Base-by-base conservation (phyloP, 2,113 vertebrate genomes). In the Tupaia tana region DNA sequence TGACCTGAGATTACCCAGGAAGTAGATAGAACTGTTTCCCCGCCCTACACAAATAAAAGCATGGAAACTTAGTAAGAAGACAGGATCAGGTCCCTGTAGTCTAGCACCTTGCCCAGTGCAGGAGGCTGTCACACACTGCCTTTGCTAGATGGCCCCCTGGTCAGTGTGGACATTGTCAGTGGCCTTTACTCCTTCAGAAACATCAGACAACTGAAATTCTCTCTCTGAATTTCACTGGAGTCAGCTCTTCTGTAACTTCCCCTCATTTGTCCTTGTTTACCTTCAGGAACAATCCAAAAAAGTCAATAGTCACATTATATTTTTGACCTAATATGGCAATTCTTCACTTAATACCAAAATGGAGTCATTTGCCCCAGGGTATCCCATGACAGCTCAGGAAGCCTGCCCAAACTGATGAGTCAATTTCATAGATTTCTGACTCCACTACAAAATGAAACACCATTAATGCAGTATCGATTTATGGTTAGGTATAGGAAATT, bases 1-100 rank as follows among this genome's bases (percentile, higher is more conserved):
- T 94, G 91, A 96, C 97, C 97, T 94, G 91, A 96, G 95, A 83
- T 97, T 24, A 95, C 97, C 96, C 80, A 70, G 67, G 93, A 96
- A 96, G 91, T 91, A 83, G 90, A 77, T 5, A 79, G 70, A 84
- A 89, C 59, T 77, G 13, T 75, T 94, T 91, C 27, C n/a, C 29
- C 14, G 82, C 86, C 18, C 43, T 84, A 89, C 71, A 87, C 69
- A 71, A 84, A 43, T 43, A 43, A 83, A 78, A 54, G 15, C 15
- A 59, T 3, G 59, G 34, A 86, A 31, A 93, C 58, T 29, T 64
- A 84, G 63, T 64, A 52, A 31, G 29, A 66, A 94, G 12, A 83
- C 19, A 15, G 20, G 19, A 73, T 66, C 22, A 71, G 77, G 61
- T 70, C 20, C 22, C 9, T 73, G 64, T 6, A 34, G 19, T 56